Conservation (phyloP, 2,888 invertebrate genomes). For the Melinopterus prodromus region DNA sequence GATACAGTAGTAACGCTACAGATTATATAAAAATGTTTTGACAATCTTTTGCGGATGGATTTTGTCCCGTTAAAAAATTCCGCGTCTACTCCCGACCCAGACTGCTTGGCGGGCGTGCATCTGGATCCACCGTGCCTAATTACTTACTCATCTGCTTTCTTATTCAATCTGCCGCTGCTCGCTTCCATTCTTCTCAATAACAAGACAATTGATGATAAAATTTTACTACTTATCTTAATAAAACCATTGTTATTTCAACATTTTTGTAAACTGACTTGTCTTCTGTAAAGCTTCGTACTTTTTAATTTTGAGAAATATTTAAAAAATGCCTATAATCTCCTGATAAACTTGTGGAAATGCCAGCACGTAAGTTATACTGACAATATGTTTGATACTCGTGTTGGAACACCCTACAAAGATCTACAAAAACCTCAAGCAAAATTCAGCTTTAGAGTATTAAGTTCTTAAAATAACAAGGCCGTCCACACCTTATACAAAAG, state of each 20-base stretch:
- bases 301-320: no score
- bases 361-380: no score
- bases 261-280: no score
- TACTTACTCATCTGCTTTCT: slow-evolving; percentile 22
- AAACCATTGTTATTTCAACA: not conserved
- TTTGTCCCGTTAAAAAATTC: slow-evolving; percentile 30
- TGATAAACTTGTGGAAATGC: no score
- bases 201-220: not conserved
- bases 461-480: no score
- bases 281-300: no score
- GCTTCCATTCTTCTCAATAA: not conserved
- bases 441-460: no score
- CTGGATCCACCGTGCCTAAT: slow-evolving; percentile 27
- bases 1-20: slow-evolving; percentile 26
- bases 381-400: no score
- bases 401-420: no score
- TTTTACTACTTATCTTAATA: not conserved
- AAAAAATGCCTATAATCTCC: no score
- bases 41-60: slow-evolving; percentile 34
- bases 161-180: not conserved
- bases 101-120: slow-evolving; percentile 27
- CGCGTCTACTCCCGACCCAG: slow-evolving; percentile 15
- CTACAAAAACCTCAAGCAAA: no score
- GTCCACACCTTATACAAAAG: no score
- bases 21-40: slow-evolving; percentile 25